A percentile compares a stretch with the other conserved stretches of the same genome.
Evolutionary conservation across 2,888 invertebrate genomes (phyloP).

Genomic region (Gibbula magus): DNA sequence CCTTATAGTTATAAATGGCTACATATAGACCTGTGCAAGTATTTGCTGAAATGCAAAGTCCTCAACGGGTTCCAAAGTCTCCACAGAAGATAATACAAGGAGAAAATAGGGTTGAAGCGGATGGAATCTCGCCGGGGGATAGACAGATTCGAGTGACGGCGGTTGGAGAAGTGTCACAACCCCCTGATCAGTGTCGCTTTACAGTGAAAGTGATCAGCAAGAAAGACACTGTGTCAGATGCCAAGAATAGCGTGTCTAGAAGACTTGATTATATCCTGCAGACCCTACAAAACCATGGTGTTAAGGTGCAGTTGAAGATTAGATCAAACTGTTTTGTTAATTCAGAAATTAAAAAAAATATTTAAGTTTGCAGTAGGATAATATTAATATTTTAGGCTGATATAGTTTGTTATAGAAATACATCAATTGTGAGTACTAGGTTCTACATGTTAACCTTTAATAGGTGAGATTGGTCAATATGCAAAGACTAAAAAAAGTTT

Average conservation of each 20-base stretch:
- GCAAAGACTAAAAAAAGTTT: too few species aligned
- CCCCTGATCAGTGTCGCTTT: slow-evolving; percentile 66
- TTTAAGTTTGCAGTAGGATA: too few species aligned
- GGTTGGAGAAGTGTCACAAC: slow-evolving; percentile 64
- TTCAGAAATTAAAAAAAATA: too few species aligned
- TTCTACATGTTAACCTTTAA: too few species aligned
- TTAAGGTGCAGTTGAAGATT: slow-evolving; percentile 70
- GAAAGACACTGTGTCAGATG: slow-evolving; percentile 68
- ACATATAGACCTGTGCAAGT: slow-evolving; percentile 46
- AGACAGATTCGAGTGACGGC: slow-evolving; percentile 65
- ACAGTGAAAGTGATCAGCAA: slow-evolving; percentile 56
- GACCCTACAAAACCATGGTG: slow-evolving; percentile 64
- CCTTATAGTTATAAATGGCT: slow-evolving; percentile 44
- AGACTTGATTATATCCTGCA: slow-evolving; percentile 70
- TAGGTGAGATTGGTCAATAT: too few species aligned
- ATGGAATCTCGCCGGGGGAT: slow-evolving; percentile 29
- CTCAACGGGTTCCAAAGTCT: not conserved
- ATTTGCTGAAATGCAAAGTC: slow-evolving; percentile 39
- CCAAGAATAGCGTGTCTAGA: slow-evolving; percentile 68
- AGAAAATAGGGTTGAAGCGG: not conserved
- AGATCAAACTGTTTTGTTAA: too few species aligned
- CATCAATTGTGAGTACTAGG: too few species aligned
- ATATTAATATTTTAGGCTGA: too few species aligned
- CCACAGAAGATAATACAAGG: slow-evolving; percentile 12
- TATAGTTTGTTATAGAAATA: too few species aligned